A percentile compares a stretch with the other conserved stretches of the same genome.
These are phyloP conservation scores for Alsophila aescularia DNA, from an alignment of 2,888 invertebrate species.

Conservation along the genomic window DNA sequence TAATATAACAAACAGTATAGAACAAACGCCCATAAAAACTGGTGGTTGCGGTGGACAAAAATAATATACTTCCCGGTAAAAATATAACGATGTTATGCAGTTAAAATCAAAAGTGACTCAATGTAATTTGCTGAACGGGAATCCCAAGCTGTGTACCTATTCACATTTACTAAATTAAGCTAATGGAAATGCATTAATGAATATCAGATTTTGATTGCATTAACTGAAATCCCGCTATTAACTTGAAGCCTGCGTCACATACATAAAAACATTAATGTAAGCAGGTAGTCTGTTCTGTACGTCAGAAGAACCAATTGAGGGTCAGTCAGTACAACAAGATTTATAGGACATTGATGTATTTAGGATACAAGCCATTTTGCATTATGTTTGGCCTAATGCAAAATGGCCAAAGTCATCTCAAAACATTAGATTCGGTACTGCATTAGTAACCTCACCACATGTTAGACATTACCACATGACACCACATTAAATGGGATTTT, in stretches of 20 bases:
- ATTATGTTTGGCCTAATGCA: no score
- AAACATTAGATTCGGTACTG: no score
- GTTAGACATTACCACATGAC: no score
- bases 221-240: background rate
- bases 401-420: no score
- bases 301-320: no score
- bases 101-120: slow-evolving; percentile 5
- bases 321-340: no score
- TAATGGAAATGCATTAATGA: slow-evolving; percentile 1
- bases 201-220: background rate
- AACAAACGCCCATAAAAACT: slow-evolving; percentile 16
- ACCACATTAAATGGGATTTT: no score
- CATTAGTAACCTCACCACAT: no score
- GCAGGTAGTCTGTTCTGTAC: no score
- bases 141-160: slow-evolving; percentile 2
- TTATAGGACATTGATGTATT: no score
- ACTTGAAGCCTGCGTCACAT: background rate
- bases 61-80: background rate
- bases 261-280: no score
- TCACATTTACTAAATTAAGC: background rate
- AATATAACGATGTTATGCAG: background rate
- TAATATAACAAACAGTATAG: slow-evolving; percentile 2
- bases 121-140: slow-evolving; percentile 2
- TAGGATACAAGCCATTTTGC: no score
- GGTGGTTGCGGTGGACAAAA: slow-evolving; percentile 1